phyloP scores from a whole-genome alignment of 64 coral and sea anemone species.

The Astreopora myriophthalma region DNA sequence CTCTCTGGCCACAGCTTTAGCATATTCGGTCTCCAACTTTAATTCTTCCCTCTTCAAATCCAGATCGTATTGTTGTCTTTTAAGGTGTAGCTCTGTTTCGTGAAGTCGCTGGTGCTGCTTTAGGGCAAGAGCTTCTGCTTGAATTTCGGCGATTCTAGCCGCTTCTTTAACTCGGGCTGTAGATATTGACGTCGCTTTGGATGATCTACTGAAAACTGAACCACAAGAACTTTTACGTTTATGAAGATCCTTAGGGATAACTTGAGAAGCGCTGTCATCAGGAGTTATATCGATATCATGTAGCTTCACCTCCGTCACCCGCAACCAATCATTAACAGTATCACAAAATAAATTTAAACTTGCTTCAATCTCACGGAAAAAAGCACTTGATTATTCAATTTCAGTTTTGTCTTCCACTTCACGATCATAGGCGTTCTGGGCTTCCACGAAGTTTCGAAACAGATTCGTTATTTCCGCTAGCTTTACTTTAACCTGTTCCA shows the following conservation, averaged over 20 bases:
- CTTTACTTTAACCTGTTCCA: not conserved
- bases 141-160: not conserved
- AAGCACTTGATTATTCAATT: not conserved
- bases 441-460: not conserved
- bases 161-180: not conserved
- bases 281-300: not conserved
- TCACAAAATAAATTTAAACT: not conserved
- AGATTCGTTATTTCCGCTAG: not conserved
- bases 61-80: not conserved
- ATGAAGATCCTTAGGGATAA: no score
- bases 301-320: not conserved
- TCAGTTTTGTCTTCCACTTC: no score
- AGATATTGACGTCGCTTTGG: not conserved
- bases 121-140: not conserved
- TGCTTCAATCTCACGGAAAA: not conserved
- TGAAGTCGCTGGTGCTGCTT: not conserved
- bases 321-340: conserved; percentile 8
- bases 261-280: not conserved
- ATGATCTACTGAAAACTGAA: not conserved
- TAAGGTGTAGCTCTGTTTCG: not conserved
- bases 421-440: not conserved
- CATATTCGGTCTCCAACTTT: not conserved
- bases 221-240: not conserved
- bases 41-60: not conserved
- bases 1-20: not conserved